Base-by-base conservation (phyloP, 2,113 vertebrate genomes). In the Oplegnathus fasciatus region DNA sequence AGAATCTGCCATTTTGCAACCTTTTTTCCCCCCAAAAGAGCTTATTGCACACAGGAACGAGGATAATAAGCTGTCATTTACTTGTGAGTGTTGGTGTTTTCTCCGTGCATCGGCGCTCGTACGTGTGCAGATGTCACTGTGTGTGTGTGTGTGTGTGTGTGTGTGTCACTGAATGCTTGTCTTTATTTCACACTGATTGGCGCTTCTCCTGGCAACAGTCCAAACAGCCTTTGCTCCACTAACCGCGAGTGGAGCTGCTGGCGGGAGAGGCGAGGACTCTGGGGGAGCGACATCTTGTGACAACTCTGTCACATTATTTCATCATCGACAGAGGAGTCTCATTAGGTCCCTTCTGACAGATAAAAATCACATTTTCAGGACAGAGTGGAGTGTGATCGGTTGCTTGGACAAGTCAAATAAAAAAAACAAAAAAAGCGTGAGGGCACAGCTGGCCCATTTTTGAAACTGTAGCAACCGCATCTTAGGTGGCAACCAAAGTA, bases 261-360 rank as follows among this genome's bases (percentile, higher is more conserved):
- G 62, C 22, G 67, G 61, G 77, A 64, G 68, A 75, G 71, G 78
- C 2, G 42, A 48, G 34, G 77, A 46, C 72, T 62, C 55, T 9
- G 20, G 65, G 50, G 75, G 67, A 57, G 67, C 5, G 67, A 73
- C 89, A 84, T 88, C 83, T 80, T 67, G 57, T 85, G 89, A 90
- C 84, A 86, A 58, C 81, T 84, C 52, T 89, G 85, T 91, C 89
- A 91, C 70, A 66, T 83, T 83, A 86, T 91, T 90, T 91, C 80
- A 91, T 32, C 86, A 87, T 75, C 22, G 68, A 77, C n/a, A 40
- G 34, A 57, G 40, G 67, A 70, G 26, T 46, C 80, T 89, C 88
- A 86, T 91, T 87, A 92, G 46, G 50, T 69, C 44, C 61, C 46
- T 32, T 73, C 66, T 91, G 88, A 82, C 75, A 70, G 67, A 79